phyloP scores from a whole-genome alignment of 1,140 invertebrate genomes.

The Hylaeus volcanicus region DNA sequence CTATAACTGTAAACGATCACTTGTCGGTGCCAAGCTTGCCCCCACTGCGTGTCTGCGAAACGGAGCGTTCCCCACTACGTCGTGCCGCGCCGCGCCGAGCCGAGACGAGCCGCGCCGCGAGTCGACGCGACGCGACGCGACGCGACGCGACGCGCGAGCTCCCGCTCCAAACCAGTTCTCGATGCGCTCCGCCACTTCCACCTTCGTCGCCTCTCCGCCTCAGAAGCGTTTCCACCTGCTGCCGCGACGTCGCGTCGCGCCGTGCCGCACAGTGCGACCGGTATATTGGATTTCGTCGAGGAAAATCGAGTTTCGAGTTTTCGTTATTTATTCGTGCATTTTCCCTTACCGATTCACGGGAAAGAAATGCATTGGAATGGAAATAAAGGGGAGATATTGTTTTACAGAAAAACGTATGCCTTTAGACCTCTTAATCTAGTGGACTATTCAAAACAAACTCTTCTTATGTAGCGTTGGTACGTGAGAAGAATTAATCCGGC shows the following conservation, averaged over 20 bases:
- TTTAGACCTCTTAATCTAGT: too few species aligned
- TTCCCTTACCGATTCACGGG: too few species aligned
- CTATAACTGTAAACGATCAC: slow-evolving; percentile 81
- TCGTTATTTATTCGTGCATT: too few species aligned
- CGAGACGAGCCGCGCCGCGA: neutral
- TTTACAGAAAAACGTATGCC: too few species aligned
- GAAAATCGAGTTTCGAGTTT: too few species aligned
- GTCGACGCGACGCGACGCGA: neutral
- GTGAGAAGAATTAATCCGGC: too few species aligned
- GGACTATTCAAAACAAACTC: too few species aligned
- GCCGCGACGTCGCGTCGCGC: slow-evolving; percentile 10
- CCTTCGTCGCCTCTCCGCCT: slow-evolving; percentile 50
- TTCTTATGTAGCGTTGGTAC: too few species aligned
- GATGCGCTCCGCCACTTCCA: slow-evolving; percentile 46
- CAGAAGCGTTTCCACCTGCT: slow-evolving; percentile 60
- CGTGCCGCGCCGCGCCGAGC: neutral
- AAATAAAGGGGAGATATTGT: too few species aligned
- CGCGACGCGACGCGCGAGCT: slow-evolving; percentile 16
- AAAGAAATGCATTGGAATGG: too few species aligned
- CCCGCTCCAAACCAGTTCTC: slow-evolving; percentile 45
- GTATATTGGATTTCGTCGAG: too few species aligned
- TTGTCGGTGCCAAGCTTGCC: slow-evolving; percentile 73
- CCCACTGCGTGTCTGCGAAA: slow-evolving; percentile 24
- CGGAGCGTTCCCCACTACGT: slow-evolving; percentile 41
- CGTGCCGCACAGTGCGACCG: slow-evolving; percentile 2